Evolutionary conservation across 2,113 vertebrate genomes (phyloP), one percentile per base, ranked within the genome.

Genomic region (Varanus komodoensis): DNA sequence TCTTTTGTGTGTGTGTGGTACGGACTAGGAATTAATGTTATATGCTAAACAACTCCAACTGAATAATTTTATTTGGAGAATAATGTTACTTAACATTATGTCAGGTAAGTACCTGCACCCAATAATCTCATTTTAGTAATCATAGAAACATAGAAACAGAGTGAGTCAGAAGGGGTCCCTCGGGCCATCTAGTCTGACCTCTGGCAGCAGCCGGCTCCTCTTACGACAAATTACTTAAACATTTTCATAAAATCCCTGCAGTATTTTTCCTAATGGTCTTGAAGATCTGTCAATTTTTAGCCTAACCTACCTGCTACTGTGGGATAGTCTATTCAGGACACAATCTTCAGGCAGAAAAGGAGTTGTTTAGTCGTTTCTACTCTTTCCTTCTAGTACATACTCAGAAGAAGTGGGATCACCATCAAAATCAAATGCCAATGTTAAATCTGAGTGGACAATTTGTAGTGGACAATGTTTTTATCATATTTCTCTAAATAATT

Each of bases 41-140:
- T 84, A 54, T 34, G 0, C 67, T 88, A 86, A 78, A 69, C 82
- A 91, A n/a, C 77, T 91, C 77, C 79, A 91, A 88, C 48, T 52
- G 89, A 90, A 91, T 14, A 0, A 0, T 0, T 0, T 69, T 52
- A 34, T 75, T 44, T 86, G 54, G 12, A 90, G 25, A 68, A 88
- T 64, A 29, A 32, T 17, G 64, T 23, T 82, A 0, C 25, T 32
- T 92, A 19, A 1, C 38, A 44, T 44, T 44, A 44, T 44, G 38
- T 44, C 38, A 44, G 38, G 38, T 44, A 44, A 2, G 1, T 67
- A 8, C 1, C 4, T 85, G 27, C 29, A 82, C 23, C 29, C 48
- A 68, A 0, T 1, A 57, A 23, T 67, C 73, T 81, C 57, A 29
- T 52, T 78, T 89, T 78, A 78, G 29, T 75, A 82, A 69, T 44